Evolutionary conservation across 2,113 vertebrate genomes (phyloP).

Genomic region (Spea bombifrons): DNA sequence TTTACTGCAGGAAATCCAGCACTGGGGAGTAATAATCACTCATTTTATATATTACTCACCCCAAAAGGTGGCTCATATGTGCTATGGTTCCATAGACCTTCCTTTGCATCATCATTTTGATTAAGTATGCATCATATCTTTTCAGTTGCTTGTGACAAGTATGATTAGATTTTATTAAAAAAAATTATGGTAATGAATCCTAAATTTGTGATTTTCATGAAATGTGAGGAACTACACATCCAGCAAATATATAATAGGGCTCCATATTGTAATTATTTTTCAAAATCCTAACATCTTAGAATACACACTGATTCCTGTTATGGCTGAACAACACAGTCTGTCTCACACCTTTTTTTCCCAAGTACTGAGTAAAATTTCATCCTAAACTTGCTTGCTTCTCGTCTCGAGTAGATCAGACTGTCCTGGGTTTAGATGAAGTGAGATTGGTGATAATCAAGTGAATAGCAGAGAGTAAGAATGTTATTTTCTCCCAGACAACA

Average conservation of each 20-base stretch:
- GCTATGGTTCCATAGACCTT: too few species aligned
- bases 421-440: conserved; percentile 19
- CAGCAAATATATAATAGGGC: neutral
- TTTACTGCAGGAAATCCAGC: too few species aligned
- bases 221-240: too few species aligned
- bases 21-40: too few species aligned
- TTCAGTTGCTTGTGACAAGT: too few species aligned
- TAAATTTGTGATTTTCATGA: too few species aligned
- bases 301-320: neutral
- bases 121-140: too few species aligned
- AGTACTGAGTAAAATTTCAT: neutral
- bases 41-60: too few species aligned
- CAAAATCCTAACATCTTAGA: neutral
- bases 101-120: too few species aligned
- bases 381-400: conserved; percentile 14
- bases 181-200: too few species aligned
- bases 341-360: neutral
- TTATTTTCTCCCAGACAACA: conserved; percentile 38
- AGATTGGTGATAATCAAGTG: conserved; percentile 35
- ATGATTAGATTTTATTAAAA: too few species aligned
- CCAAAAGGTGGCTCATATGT: too few species aligned
- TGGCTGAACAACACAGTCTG: neutral
- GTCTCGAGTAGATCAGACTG: neutral
- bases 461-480: conserved; percentile 19
- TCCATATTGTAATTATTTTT: neutral